Base-by-base conservation (phyloP, 1,140 invertebrate species). In the Pachypeltis micranthus region DNA sequence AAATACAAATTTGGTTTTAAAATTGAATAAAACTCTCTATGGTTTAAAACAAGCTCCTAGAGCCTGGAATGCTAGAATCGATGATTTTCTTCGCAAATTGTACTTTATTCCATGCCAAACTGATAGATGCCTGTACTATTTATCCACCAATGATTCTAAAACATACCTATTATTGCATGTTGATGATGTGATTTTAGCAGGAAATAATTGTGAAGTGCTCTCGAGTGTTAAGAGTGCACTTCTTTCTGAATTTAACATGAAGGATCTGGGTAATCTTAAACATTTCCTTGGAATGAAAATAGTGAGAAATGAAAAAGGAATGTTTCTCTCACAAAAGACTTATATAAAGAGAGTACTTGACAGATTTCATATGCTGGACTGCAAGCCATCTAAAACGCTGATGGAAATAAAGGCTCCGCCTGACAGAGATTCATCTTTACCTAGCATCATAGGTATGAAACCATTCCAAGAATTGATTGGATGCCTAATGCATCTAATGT, bases 241-340 rank as follows among this genome's bases (percentile, higher is more conserved):
- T n/a, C 44, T 19, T 14, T 14, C 14, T 28, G 29, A 65, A 34
- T 64, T 65, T 64, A n/a, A 44, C 56, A 58, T 64, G 1, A 44
- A 63, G 28, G 62, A 64, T 58, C 27, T 63, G 25, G 62, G 62
- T 59, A 47, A 63, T 24, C 4, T 64, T 19, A 66, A 66, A 58
- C 23, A 63, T 51, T 66, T 66, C 26, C 26, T 66, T 39, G 62
- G 65, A 25, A 63, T 66, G n/a, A 55, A 63, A 29, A 63, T 64
- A 23, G 24, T 29, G 14, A 39, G 57, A 25, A 34, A 56, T 55
- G 31, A 59, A 44, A 24, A 59, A 29, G 58, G 55, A 55, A 54
- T 66, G 27, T 63, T 59, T 27, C 31, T 63, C n/a, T 59, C 28
- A 39, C 57, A 63, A 31, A 1, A 24, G 24, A 24, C 24, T 29